Evolutionary conservation across 2,113 vertebrate species (phyloP), one percentile per base, ranked within the genome.

Genomic region (Otocyon megalotis): DNA sequence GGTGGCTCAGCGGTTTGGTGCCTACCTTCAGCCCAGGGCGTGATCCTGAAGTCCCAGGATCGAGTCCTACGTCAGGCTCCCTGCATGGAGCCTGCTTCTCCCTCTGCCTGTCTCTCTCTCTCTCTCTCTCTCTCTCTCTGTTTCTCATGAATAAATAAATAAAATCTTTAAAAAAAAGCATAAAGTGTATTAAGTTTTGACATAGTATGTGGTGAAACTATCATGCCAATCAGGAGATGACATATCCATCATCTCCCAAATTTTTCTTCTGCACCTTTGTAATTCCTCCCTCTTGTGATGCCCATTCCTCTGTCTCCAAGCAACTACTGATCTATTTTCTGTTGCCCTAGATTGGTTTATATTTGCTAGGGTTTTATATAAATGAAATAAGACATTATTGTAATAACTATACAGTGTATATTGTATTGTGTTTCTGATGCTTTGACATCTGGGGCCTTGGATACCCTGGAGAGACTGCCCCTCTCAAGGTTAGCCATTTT

Each of bases 351-450:
- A 56, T 76, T 67, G 67, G 15, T 48, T 79, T 67, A 53, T 53
- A 24, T 85, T 79, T 95, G 67, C 81, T 92, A 72, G 81, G 28
- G n/a, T n/a, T 88, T 81, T 60, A 88, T 53, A 37, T 69, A 88
- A 81, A 32, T 60, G 53, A 60, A 60, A 50, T 81, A 13, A 50
- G 50, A 8, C 24, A 71, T 79, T 69, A 58, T 69, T 80, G 8
- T 62, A 37, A 53, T 43, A 88, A 71, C 53, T 8, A 53, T 87
- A 43, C 43, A 43, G 8, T 43, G 43, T 43, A 43, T 43, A 43
- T 43, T 43, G 43, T 43, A 43, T 43, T 43, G 37, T 91, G 28
- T 90, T 67, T 76, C 13, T 85, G 60, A 85, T 90, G 50, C 60
- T 35, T 62, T 94, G 63, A 72, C 37, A 81, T 65, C 43, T 28